These are phyloP conservation scores for Wiebesia pumilae DNA, from an alignment of 1,140 invertebrate genomes.

Conservation along the genomic window DNA sequence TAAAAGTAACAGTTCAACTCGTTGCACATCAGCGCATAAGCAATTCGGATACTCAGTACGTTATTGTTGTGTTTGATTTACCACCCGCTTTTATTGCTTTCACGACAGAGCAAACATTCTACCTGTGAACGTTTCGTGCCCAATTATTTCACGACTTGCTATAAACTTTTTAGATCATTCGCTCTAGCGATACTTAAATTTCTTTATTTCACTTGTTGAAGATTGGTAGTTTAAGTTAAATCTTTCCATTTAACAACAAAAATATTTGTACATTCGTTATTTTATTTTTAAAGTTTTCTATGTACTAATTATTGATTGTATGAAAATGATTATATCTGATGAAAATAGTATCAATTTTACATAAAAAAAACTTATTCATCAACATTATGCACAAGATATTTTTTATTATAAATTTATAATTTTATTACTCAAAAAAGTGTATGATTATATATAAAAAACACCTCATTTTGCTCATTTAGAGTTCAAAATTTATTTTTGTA, in stretches of 20 bases:
- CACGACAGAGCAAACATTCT: not conserved
- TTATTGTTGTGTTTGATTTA: conserved; percentile 1
- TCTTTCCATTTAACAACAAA: not conserved
- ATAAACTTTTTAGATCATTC: not conserved
- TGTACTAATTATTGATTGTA: too few species aligned
- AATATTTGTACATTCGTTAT: not conserved
- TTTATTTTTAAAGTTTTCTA: not conserved
- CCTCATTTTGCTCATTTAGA: too few species aligned
- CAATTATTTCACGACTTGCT: not conserved
- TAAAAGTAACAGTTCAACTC: not conserved
- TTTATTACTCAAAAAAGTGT: too few species aligned
- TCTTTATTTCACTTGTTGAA: not conserved
- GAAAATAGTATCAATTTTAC: too few species aligned
- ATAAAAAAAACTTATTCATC: too few species aligned
- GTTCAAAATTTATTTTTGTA: too few species aligned
- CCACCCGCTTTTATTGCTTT: not conserved
- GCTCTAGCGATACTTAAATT: not conserved
- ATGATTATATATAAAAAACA: too few species aligned
- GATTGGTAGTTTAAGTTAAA: not conserved
- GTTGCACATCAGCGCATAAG: not conserved
- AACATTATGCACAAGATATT: too few species aligned
- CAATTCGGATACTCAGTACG: not conserved
- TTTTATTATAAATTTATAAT: too few species aligned
- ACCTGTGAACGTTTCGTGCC: not conserved
- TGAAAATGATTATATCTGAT: too few species aligned